Evolutionary conservation across 1,140 invertebrate genomes (phyloP).

Genomic region (Lucilia cuprina): DNA sequence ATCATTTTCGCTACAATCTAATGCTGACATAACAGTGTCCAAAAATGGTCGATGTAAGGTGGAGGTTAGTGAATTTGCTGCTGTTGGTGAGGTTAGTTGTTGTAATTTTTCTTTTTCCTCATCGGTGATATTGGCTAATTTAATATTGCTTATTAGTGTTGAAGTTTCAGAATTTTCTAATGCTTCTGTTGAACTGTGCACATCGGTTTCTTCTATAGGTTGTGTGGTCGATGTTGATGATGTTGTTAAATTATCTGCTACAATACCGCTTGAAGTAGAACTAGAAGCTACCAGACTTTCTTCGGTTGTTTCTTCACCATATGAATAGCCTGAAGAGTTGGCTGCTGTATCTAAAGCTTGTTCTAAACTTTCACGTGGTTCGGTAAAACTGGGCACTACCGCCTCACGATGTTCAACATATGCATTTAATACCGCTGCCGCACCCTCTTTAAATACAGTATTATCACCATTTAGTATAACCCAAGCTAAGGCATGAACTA

Average conservation of each 20-base stretch:
- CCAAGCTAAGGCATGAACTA: conserved; percentile 87
- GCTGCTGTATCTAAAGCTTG: conserved; percentile 66
- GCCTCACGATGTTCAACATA: conserved; percentile 68
- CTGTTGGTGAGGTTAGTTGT: conserved; percentile 48
- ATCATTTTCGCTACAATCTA: conserved; percentile 91
- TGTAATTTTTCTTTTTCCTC: conserved; percentile 84
- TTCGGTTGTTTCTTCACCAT: conserved; percentile 28
- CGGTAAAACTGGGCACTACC: conserved; percentile 61
- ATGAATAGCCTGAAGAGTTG: conserved; percentile 44
- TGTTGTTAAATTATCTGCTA: conserved; percentile 39
- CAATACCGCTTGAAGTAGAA: background rate
- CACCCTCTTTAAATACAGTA: conserved; percentile 74
- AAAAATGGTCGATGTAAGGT: conserved; percentile 75
- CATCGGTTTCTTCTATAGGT: conserved; percentile 39
- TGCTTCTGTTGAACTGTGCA: conserved; percentile 21
- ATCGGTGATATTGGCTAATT: conserved; percentile 82
- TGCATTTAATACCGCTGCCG: conserved; percentile 77
- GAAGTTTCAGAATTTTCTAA: background rate
- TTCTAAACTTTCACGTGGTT: conserved; percentile 71
- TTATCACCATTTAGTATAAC: conserved; percentile 84
- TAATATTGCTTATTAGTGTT: background rate
- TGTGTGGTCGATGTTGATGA: conserved; percentile 25
- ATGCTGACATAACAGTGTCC: conserved; percentile 83
- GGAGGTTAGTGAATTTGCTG: conserved; percentile 32
- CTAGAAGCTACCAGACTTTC: background rate